Evolutionary conservation across 1,140 invertebrate species (phyloP), one percentile per base, ranked within the genome.

Genomic region (Camponotus vicinus): DNA sequence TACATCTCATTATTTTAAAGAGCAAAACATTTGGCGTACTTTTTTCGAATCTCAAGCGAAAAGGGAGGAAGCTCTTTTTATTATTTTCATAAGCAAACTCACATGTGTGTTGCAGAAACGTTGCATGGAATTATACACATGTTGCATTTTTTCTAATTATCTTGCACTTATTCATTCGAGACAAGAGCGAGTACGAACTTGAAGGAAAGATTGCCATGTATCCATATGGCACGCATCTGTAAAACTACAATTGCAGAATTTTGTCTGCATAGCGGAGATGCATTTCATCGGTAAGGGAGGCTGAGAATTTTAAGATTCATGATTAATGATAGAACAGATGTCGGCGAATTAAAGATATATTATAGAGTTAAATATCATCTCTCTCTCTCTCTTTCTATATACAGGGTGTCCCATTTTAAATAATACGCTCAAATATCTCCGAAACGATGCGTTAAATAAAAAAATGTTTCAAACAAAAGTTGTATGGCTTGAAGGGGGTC

Each of bases 1-100:
- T 57, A 70, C 77, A 90, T 89, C 88, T 90, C 86, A 89, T 89
- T 89, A 89, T 86, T 90, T 89, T 89, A 55, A 40, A 83, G 86
- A 87, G 59, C 82, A 73, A 49, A 80, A 79, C 57, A 21, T 70
- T 83, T 32, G 49, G 66, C 34, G 45, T 32, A 73, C 57, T 69
- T 32, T 42, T 52, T 64, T 52, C 71, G 15, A n/a, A 3, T 55
- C 75, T 52, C 18, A 37, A 21, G 18, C n/a, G 18, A 32, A 21
- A 21, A 27, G 37, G 34, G n/a, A 6, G 2, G 4, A 3, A 52
- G 32, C 8, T 37, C 21, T 40, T 55, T 66, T 67, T 52, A 70
- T 57, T 73, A 57, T 79, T 37, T 52, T 37, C 21, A 2, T 59
- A 11, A 34, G 32, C 61, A 18, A 66, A 66, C 0, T 40, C 42